Evolutionary conservation across 2,888 invertebrate species (phyloP), one percentile per base, ranked within the genome.

Genomic region (Hermodice carunculata): DNA sequence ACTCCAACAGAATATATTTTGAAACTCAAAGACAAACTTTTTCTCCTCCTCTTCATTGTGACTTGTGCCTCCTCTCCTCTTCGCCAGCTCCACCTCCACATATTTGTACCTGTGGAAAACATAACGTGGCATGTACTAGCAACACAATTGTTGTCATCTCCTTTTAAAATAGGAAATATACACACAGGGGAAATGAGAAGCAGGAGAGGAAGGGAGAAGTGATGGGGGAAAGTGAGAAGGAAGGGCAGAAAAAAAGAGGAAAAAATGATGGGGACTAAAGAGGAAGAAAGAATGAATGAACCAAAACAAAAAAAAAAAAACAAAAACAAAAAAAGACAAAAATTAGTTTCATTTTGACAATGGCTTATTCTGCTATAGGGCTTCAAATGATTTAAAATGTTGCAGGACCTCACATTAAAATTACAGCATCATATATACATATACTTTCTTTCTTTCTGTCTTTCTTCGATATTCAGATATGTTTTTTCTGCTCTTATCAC

Each of bases 81-180:
- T 94, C 0, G 92, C 91, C 59, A 98, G 84, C 83, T 98, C 93
- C 69, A 94, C 94, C 80, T 95, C 95, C 56, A 95, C 94, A 80
- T 93, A 95, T 80, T 91, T 91, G 79, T 91, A 89, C 91, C 91
- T 91, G 69, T 11, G 54, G 11, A 43, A 11, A 46, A 22, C 11
- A 22, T n/a, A 22, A 46, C 11, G 46, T 22, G 22, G 11, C 1
- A n/a, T 31, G 19, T 29, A 31, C 22, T 28, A 29, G 17, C 22
- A 22, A 5, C 29, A 19, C 48, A 8, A 19, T 19, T 11, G n/a
- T 14, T 19, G 17, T 14, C 22, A 46, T 19, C 22, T 14, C 48
- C n/a, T 17, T 17, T 6, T 19, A 26, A 8, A 6, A 3, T 14
- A 24, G 22, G 19, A 37, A 4, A 37, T 14, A 17, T n/a, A 37